Evolutionary conservation across 2,888 invertebrate genomes (phyloP).

Genomic region (Sympetrum striolatum): DNA sequence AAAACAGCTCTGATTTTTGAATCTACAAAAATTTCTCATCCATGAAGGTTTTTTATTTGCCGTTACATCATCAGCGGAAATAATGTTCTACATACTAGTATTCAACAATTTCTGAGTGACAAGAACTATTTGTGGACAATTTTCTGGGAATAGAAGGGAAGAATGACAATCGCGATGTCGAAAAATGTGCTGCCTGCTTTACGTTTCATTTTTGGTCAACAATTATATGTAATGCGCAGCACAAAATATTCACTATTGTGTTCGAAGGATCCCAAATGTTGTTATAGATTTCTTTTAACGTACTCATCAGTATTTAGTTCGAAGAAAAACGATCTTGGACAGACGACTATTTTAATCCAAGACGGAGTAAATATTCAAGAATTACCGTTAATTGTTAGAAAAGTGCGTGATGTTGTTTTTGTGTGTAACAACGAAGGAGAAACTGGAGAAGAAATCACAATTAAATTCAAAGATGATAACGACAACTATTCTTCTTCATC

Average conservation of each 20-base stretch:
- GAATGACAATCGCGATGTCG: too few relatives aligned
- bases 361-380: slow-evolving; percentile 73
- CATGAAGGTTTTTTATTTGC: too few relatives aligned
- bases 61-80: too few relatives aligned
- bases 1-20: too few relatives aligned
- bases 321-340: slow-evolving; percentile 54
- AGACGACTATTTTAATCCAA: slow-evolving; percentile 68
- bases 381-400: slow-evolving; percentile 70
- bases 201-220: neutral
- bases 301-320: neutral
- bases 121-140: too few relatives aligned
- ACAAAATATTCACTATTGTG: neutral
- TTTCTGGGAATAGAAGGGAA: too few relatives aligned
- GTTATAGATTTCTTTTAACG: neutral
- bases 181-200: neutral
- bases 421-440: slow-evolving; percentile 27
- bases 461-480: neutral
- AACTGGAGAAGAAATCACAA: neutral
- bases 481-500: neutral
- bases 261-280: neutral
- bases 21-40: too few relatives aligned
- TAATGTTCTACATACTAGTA: too few relatives aligned
- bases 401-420: slow-evolving; percentile 50
- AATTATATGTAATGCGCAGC: neutral
- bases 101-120: too few relatives aligned